These are phyloP conservation scores for Lineus longissimus DNA, from an alignment of 1,140 invertebrate genomes.

Conservation along the genomic window DNA sequence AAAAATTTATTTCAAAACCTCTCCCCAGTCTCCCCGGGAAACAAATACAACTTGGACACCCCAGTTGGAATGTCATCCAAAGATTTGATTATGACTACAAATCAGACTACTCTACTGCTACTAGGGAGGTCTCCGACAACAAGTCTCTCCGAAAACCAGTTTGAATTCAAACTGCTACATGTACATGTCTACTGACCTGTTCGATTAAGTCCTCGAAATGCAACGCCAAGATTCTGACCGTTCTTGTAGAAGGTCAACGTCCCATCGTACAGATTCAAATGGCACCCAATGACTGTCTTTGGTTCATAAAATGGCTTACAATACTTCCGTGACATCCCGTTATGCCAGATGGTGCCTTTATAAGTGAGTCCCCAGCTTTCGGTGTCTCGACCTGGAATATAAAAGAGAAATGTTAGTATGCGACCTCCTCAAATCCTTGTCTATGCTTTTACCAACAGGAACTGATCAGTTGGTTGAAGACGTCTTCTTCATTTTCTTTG, in stretches of 20 bases:
- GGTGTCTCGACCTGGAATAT: conserved; percentile 30
- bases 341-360: conserved; percentile 37
- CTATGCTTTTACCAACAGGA: too few relatives aligned
- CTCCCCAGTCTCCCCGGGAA: too few relatives aligned
- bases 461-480: too few relatives aligned
- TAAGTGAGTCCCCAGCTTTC: conserved; percentile 43
- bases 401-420: not conserved
- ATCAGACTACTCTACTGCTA: too few relatives aligned
- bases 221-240: conserved; percentile 29
- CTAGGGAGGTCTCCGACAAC: too few relatives aligned
- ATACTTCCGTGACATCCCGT: conserved; percentile 25
- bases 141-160: too few relatives aligned
- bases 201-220: conserved; percentile 30
- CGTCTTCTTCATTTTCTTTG: too few relatives aligned
- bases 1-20: too few relatives aligned
- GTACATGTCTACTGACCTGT: not conserved
- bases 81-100: too few relatives aligned
- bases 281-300: conserved; percentile 32
- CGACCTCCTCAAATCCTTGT: not conserved
- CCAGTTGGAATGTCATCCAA: too few relatives aligned
- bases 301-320: conserved; percentile 38
- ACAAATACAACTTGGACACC: too few relatives aligned
- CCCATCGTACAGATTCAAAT: conserved; percentile 32
- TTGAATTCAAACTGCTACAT: too few relatives aligned
- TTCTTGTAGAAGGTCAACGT: conserved; percentile 34